Evolutionary conservation across 37 sponge, comb jelly and placozoan genomes (phyloP).

Genomic region (Cliona cf. orientalis): DNA sequence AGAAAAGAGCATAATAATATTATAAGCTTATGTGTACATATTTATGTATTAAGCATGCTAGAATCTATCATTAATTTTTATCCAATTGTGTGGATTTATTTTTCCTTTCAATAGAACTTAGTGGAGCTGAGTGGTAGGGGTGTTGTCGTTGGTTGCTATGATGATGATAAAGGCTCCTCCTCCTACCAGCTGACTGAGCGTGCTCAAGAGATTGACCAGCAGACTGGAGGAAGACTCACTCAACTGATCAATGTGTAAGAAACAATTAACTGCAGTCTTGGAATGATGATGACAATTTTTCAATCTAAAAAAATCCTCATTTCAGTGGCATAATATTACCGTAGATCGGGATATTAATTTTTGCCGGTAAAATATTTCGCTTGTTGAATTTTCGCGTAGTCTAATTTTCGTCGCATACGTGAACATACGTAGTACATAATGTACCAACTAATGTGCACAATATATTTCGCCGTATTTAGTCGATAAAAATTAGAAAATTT

Average conservation of each 20-base stretch:
- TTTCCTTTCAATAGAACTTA: neutral
- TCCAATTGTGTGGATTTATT: neutral
- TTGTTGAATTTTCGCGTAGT: no score
- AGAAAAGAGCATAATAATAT: no score
- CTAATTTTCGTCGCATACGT: neutral
- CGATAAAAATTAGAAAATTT: neutral
- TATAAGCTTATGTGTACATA: no score
- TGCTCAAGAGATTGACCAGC: slow-evolving; percentile 22
- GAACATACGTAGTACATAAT: neutral
- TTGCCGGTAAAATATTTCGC: no score
- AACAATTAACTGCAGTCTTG: neutral
- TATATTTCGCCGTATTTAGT: neutral
- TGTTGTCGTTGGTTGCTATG: slow-evolving; percentile 60
- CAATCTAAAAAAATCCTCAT: neutral
- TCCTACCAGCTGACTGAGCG: slow-evolving; percentile 37
- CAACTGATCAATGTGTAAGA: slow-evolving; percentile 34
- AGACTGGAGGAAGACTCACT: slow-evolving; percentile 11
- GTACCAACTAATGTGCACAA: no score
- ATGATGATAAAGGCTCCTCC: slow-evolving; percentile 15
- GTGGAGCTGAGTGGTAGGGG: slow-evolving; percentile 7
- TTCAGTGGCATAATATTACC: neutral
- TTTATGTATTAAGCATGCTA: no score
- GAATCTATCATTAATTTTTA: no score
- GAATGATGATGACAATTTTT: neutral
- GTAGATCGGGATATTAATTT: neutral